phyloP scores from a whole-genome alignment of 2,888 invertebrate genomes.

The Eupsilia transversa region DNA sequence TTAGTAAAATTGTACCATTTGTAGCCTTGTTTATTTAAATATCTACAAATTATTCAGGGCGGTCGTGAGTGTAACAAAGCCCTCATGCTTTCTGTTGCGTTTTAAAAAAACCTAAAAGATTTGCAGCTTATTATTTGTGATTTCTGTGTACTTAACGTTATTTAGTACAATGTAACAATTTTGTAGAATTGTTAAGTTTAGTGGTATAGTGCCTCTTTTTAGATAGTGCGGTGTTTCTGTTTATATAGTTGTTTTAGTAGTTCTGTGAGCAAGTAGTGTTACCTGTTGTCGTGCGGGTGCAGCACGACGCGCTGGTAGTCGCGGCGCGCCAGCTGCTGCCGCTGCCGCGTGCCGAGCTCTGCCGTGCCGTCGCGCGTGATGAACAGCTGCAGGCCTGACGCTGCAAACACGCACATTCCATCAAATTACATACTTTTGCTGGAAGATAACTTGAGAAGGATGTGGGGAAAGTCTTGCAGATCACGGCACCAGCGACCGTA shows the following conservation, averaged over 20 bases:
- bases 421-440: background rate
- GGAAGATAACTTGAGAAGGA: background rate
- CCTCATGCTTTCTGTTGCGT: background rate
- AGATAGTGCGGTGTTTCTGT: background rate
- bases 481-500: background rate
- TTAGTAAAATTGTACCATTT: background rate
- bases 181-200: background rate
- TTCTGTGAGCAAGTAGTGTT: background rate
- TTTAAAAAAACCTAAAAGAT: background rate
- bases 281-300: slow-evolving; percentile 86
- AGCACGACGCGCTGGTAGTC: slow-evolving; percentile 86
- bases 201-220: no score
- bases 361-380: slow-evolving; percentile 97
- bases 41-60: background rate
- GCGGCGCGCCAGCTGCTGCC: slow-evolving; percentile 91
- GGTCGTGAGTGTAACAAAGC: background rate
- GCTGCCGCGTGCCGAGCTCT: slow-evolving; percentile 95
- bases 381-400: slow-evolving; percentile 96
- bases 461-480: background rate
- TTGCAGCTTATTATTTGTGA: background rate
- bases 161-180: background rate
- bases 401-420: slow-evolving; percentile 82
- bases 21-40: background rate
- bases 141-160: background rate
- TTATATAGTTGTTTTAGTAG: background rate